phyloP scores from a whole-genome alignment of 1,140 invertebrate genomes.

The Choristoneura fumiferana region DNA sequence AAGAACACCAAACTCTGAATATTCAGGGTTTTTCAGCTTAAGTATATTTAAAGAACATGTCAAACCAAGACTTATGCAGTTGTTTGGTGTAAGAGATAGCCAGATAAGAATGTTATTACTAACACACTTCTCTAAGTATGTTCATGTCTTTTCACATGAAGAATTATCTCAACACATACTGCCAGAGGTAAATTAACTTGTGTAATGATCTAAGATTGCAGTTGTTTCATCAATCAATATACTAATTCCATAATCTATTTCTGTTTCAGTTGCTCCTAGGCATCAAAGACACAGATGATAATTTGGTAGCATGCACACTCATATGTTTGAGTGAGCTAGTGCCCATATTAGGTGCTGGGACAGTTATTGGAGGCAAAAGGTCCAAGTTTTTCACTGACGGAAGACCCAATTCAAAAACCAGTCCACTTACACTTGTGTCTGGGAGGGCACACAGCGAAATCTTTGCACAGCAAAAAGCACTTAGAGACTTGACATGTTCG shows the following conservation, averaged over 20 bases:
- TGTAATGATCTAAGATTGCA: background rate
- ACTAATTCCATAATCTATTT: constrained; percentile 21
- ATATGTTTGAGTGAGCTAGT: constrained; percentile 89
- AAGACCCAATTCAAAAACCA: constrained; percentile 79
- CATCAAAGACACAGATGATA: constrained; percentile 90
- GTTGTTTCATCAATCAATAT: background rate
- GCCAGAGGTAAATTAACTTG: constrained; percentile 80
- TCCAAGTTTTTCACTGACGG: constrained; percentile 90
- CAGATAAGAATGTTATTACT: constrained; percentile 82
- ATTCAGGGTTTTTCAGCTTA: constrained; percentile 80
- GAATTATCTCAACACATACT: constrained; percentile 84
- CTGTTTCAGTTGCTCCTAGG: constrained; percentile 86
- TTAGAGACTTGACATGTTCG: constrained; percentile 53
- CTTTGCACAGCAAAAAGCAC: constrained; percentile 40
- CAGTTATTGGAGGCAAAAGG: constrained; percentile 89
- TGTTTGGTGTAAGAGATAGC: constrained; percentile 87
- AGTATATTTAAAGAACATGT: constrained; percentile 84
- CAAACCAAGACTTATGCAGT: constrained; percentile 85
- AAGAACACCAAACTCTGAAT: constrained; percentile 66
- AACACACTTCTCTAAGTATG: constrained; percentile 85
- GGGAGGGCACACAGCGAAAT: constrained; percentile 28
- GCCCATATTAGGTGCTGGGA: constrained; percentile 87
- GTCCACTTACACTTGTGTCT: constrained; percentile 42
- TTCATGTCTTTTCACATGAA: constrained; percentile 83
- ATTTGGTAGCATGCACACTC: constrained; percentile 87